Base-by-base conservation (phyloP, 2,888 invertebrate genomes). In the Atrina japonica region DNA sequence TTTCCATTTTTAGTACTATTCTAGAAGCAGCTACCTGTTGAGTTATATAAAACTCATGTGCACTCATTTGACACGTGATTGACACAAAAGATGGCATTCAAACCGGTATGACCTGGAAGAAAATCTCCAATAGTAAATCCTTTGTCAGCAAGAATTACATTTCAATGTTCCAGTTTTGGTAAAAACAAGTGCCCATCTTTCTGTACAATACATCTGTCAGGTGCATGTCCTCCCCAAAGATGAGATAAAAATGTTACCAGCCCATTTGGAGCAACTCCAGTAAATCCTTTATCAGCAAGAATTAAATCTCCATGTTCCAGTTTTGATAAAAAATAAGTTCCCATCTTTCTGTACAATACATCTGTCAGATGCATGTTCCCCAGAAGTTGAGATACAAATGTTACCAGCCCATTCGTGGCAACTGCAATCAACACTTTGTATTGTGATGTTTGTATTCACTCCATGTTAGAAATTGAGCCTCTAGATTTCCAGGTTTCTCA, bases 51-150 rank as follows among this genome's bases (percentile, higher is more conserved):
- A 74, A 50, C 30, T 71, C 49, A 21, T 43, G 27, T 18, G 1
- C 18, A n/a, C 70, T 63, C 75, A 76, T 73, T 23, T 72, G 70
- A 29, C 23, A 21, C 1, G 25, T 25, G 16, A 40, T 47, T 14
- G 61, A 45, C 5, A 72, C 43, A 58, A 52, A 56, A 25, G 70
- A 70, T 16, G 75, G 73, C 63, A 73, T 65, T 71, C 6, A 75
- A 30, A 9, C 68, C 65, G 50, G 64, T 67, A n/a, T 68, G 29
- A n/a, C 35, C 21, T 25, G 66, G 66, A 7, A 75, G 55, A 21
- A 75, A 29, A 47, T 75, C 75, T n/a, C 40, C 72, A 1, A 70
- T 60, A 7, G 73, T 70, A 63, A 76, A 76, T 21, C 76, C 73
- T 61, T 73, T 67, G 43, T 76, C 70, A 2, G 72, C 72, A 21